Conservation (phyloP, 2,797 vertebrate species). For the Liparis tanakae region DNA sequence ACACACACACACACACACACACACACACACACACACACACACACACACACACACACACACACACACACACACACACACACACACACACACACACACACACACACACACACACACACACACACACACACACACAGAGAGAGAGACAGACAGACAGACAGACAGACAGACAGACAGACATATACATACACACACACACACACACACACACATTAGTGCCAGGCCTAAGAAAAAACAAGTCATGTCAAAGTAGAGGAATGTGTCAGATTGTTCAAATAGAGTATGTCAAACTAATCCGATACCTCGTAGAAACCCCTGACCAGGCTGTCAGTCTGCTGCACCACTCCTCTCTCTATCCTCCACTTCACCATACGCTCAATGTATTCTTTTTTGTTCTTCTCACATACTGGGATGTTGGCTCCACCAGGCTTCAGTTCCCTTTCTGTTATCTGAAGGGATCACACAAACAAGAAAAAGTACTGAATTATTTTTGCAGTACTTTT, state of each 20-base stretch:
- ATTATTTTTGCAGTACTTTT: not conserved
- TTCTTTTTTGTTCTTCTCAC: constrained; percentile 95
- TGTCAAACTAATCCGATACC: constrained; percentile 61
- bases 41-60: not conserved
- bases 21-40: too few species aligned
- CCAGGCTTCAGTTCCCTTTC: constrained; percentile 91
- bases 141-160: too few species aligned
- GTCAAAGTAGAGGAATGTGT: too few species aligned
- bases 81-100: not conserved
- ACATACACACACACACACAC: not conserved
- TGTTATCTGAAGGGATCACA: constrained; percentile 83
- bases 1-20: not conserved
- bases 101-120: not conserved
- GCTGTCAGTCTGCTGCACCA: constrained; percentile 93
- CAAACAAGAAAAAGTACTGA: not conserved
- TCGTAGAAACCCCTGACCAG: constrained; percentile 93
- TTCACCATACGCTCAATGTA: constrained; percentile 96
- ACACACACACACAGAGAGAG: constrained; percentile 2
- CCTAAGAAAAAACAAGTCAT: not conserved
- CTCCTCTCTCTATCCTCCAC: constrained; percentile 93
- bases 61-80: not conserved
- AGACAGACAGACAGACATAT: too few species aligned
- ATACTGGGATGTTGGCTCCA: constrained; percentile 91
- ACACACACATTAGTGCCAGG: not conserved
- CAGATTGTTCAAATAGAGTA: not conserved